phyloP scores from a whole-genome alignment of 2,888 invertebrate species.

The Syritta pipiens region DNA sequence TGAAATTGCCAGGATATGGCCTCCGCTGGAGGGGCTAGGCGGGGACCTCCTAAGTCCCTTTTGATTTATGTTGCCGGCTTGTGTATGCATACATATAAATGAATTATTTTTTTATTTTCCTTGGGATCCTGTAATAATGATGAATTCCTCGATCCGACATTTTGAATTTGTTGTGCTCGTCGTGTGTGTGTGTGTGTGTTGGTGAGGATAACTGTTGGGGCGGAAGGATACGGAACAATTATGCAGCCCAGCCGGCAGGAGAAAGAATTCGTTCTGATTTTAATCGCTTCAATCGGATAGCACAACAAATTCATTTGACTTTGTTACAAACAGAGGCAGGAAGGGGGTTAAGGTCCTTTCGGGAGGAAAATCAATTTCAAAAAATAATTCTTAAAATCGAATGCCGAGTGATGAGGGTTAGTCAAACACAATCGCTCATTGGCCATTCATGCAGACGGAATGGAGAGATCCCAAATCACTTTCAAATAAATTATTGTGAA shows the following conservation, averaged over 20 bases:
- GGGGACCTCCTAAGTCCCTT: slow-evolving; percentile 35
- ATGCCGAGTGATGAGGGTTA: slow-evolving; percentile 26
- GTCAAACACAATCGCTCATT: slow-evolving; percentile 5
- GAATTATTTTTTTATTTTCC: slow-evolving; percentile 49
- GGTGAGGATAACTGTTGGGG: slow-evolving; percentile 50
- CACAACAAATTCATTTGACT: background rate
- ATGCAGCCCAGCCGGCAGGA: background rate
- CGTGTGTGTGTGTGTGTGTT: too few relatives aligned
- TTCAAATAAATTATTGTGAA: slow-evolving; percentile 31
- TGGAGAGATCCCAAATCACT: slow-evolving; percentile 7
- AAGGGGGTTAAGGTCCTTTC: background rate
- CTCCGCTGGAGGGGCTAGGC: slow-evolving; percentile 14
- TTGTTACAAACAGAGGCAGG: too few relatives aligned
- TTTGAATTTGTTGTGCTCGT: slow-evolving; percentile 29
- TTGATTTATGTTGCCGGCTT: slow-evolving; percentile 58
- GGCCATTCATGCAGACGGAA: slow-evolving; percentile 9
- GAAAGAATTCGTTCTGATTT: background rate
- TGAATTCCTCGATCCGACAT: slow-evolving; percentile 49
- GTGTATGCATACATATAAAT: slow-evolving; percentile 49
- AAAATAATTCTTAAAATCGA: background rate
- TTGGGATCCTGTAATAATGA: slow-evolving; percentile 46
- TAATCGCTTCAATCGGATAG: background rate
- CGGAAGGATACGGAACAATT: slow-evolving; percentile 23
- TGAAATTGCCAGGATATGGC: slow-evolving; percentile 28
- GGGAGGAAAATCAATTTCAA: slow-evolving; percentile 10